Conservation (phyloP, 2,797 vertebrate species). For the Alcedo quadribrachys region DNA sequence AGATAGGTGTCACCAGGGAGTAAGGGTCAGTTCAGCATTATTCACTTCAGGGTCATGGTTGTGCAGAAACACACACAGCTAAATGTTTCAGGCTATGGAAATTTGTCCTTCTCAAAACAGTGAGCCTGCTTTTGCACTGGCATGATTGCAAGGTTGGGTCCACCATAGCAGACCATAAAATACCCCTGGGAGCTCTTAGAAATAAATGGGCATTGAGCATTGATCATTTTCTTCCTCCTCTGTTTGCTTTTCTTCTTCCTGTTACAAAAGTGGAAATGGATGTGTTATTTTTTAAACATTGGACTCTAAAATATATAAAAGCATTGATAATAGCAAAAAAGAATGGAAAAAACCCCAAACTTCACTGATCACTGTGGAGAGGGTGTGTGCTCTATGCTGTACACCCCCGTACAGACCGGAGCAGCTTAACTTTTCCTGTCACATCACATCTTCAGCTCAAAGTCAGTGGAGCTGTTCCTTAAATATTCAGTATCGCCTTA, state of each 20-base stretch:
- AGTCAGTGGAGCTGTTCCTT: constrained; percentile 28
- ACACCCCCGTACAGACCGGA: not conserved
- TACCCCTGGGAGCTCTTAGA: not conserved
- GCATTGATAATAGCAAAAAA: not conserved
- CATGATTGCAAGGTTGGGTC: not conserved
- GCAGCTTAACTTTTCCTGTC: constrained; percentile 33
- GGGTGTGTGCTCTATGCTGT: not conserved
- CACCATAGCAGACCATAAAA: not conserved
- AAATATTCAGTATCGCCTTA: constrained; percentile 49
- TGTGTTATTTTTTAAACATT: not conserved
- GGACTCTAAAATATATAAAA: not conserved
- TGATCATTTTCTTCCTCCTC: not conserved
- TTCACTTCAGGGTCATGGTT: not conserved
- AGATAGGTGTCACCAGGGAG: not conserved
- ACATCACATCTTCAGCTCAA: constrained; percentile 33
- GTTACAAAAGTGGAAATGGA: not conserved
- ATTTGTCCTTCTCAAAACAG: not conserved
- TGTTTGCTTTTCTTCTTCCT: not conserved
- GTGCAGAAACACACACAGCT: not conserved
- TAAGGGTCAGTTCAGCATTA: not conserved
- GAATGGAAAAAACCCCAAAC: not conserved
- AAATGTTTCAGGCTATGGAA: not conserved
- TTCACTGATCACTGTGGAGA: not conserved
- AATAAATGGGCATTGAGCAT: not conserved
- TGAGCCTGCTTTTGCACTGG: not conserved